These are phyloP conservation scores for Apis mellifera DNA, from an alignment of 1,140 invertebrate genomes.

Conservation along the genomic window Amel_HAv3.1 CM009945.2:2934501-2935000, in stretches of 20 bases:
- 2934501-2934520: not conserved
- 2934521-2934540: too few species aligned
- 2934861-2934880: too few species aligned
- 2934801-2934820: not conserved
- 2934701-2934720: constrained; percentile 2
- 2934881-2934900: too few species aligned
- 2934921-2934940: too few species aligned
- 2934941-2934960: too few species aligned
- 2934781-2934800: not conserved
- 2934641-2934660: constrained; percentile 13
- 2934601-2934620: not conserved
- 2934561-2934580: not conserved
- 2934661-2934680: constrained; percentile 26
- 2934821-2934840: too few species aligned
- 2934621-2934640: not conserved
- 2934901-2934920: too few species aligned
- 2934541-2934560: not conserved
- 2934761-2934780: too few species aligned
- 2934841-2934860: too few species aligned
- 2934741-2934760: too few species aligned
- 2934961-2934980: too few species aligned
- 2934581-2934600: not conserved
- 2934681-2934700: constrained; percentile 6
- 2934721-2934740: not conserved
- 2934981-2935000: too few species aligned